Evolutionary conservation across 2,888 invertebrate species (phyloP), one percentile per base, ranked within the genome.

Genomic region (Erebia palarica): DNA sequence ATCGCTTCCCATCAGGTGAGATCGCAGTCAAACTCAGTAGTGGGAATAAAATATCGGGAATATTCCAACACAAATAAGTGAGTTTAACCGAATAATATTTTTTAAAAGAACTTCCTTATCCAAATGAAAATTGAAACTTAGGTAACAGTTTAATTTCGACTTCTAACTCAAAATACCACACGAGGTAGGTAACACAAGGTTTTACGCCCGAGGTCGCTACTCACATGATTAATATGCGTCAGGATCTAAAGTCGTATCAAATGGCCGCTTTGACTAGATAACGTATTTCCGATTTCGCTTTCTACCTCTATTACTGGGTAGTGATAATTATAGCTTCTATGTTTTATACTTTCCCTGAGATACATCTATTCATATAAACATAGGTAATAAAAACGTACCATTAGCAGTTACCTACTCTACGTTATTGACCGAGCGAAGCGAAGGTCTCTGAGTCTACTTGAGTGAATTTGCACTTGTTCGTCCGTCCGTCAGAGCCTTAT

Each of bases 261-360:
- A 72, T 66, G 42, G 61, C 61, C 16, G 59, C 49, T 65, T 70
- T 47, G 47, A 57, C 63, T 47, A 57, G 72, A 72, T 72, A 72
- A 61, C 70, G 61, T 18, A 53, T 65, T 74, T 74, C 74, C 74
- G 68, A 70, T 60, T 53, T 63, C 64, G 49, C 74, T 74, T 74
- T 74, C 74, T 74, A 70, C 7, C 68, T 64, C 57, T 64, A 60
- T 65, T 60, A 66, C 68, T 65, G 55, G 61, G 60, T 70, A 68
- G 68, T 71, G 68, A 71, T 71, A 71, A 73, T 73, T 68, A 55
- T 55, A 14, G 27, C 13, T 65, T 14, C 21, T 57, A 51, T 27
- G 21, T 53, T n/a, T 53, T 16, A 53, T 2, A 60, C 70, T 73
- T 73, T 73, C 73, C 68, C 60, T 47, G 51, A 11, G 21, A n/a